phyloP scores from a whole-genome alignment of 23 tunicate species.

The Styela clava region DNA sequence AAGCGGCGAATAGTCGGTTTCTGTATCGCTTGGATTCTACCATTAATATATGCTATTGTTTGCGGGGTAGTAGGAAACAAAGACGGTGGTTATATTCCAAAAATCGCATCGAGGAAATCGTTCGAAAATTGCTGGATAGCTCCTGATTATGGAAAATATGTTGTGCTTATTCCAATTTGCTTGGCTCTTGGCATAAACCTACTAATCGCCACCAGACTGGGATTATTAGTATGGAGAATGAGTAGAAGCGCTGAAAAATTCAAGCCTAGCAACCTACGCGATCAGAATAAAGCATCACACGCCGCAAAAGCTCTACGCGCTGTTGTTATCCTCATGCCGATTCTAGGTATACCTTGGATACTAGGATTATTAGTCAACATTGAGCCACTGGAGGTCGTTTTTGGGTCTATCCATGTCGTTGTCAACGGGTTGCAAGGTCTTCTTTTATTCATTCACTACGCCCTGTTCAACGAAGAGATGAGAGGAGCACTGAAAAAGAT shows the following conservation, averaged over 20 bases:
- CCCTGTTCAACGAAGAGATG: slow-evolving; percentile 9
- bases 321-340: slow-evolving; percentile 8
- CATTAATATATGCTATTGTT: not conserved
- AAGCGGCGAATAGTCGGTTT: slow-evolving; percentile 6
- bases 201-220: slow-evolving; percentile 5
- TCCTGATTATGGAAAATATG: not conserved
- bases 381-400: not conserved
- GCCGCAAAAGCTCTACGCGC: slow-evolving; percentile 20
- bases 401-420: slow-evolving; percentile 4
- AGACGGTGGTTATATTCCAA: not conserved
- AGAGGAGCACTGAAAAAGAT: not conserved
- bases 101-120: not conserved
- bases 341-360: slow-evolving; percentile 29
- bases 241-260: slow-evolving; percentile 15
- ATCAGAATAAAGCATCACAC: slow-evolving; percentile 1
- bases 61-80: not conserved
- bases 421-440: slow-evolving; percentile 27
- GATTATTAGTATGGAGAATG: not conserved
- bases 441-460: slow-evolving; percentile 17
- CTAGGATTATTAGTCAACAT: slow-evolving; percentile 19
- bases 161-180: slow-evolving; percentile 7
- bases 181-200: slow-evolving; percentile 13
- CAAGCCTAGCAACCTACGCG: slow-evolving; percentile 19
- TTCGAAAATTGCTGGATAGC: slow-evolving; percentile 11
- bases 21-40: slow-evolving; percentile 2